Evolutionary conservation across 2,113 vertebrate genomes (phyloP).

Genomic region (Tachysurus fulvidraco): DNA sequence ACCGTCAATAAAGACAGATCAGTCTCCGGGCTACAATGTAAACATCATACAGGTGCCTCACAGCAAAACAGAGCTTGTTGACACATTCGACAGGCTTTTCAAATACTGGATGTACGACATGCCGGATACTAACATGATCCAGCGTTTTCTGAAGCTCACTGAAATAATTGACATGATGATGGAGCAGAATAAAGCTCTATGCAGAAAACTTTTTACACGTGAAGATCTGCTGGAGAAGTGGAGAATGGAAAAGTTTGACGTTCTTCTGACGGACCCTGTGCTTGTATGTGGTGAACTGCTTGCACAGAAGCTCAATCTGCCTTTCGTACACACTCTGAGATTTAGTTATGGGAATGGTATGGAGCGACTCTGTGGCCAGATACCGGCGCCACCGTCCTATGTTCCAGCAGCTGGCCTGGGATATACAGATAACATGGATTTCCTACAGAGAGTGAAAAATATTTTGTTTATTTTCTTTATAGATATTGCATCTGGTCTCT

Average conservation of each 20-base stretch:
- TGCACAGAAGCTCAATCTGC: constrained; percentile 65
- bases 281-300: constrained; percentile 59
- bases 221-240: constrained; percentile 68
- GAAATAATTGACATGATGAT: constrained; percentile 40
- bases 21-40: constrained; percentile 7
- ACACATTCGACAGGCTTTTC: constrained; percentile 40
- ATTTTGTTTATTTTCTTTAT: background rate
- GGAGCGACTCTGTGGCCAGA: constrained; percentile 61
- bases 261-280: constrained; percentile 54
- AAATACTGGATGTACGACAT: constrained; percentile 49
- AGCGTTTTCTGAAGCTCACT: constrained; percentile 30
- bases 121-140: constrained; percentile 42
- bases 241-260: constrained; percentile 41
- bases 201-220: constrained; percentile 44
- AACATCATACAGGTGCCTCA: constrained; percentile 43
- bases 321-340: constrained; percentile 63
- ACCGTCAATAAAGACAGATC: constrained; percentile 22
- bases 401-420: constrained; percentile 50
- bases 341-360: constrained; percentile 52
- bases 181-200: background rate
- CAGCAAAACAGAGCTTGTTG: constrained; percentile 29
- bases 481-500: constrained; percentile 54
- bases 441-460: constrained; percentile 67
- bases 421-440: constrained; percentile 66
- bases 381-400: constrained; percentile 69